Conservation (phyloP, 2,113 vertebrate genomes). For the Ariopsis seemanni region DNA sequence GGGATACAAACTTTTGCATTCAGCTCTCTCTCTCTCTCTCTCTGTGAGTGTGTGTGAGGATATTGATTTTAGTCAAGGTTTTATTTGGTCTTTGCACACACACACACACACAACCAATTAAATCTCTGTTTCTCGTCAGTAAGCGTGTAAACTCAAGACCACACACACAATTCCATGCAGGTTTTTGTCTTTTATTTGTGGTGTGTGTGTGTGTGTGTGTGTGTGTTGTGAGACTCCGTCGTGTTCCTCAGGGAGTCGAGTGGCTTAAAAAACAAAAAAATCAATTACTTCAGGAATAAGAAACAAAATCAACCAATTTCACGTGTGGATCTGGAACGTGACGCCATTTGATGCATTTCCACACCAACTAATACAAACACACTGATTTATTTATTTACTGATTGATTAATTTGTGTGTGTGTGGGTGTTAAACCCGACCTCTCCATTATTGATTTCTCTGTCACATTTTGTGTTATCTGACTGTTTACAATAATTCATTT, state of each 20-base stretch:
- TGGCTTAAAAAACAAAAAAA: not conserved
- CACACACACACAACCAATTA: not conserved
- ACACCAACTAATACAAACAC: not conserved
- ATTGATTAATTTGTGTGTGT: not conserved
- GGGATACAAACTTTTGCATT: not conserved
- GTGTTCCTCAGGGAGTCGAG: not conserved
- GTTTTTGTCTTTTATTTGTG: not conserved
- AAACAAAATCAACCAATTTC: constrained; percentile 33
- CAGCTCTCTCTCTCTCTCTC: not conserved
- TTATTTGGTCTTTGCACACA: not conserved
- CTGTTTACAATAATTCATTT: not conserved
- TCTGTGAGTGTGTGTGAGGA: not conserved
- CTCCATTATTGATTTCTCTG: not conserved
- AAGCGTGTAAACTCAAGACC: not conserved
- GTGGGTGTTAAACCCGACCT: not conserved
- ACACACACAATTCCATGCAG: not conserved
- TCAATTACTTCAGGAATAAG: constrained; percentile 22
- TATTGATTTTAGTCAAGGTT: not conserved
- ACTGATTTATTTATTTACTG: not conserved
- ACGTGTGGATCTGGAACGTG: not conserved
- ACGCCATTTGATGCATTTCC: not conserved
- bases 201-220: not conserved
- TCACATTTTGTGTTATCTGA: not conserved
- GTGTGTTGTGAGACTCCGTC: not conserved
- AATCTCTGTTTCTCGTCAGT: not conserved